phyloP scores from a whole-genome alignment of 2,113 vertebrate species.

The Synodontis membranacea region DNA sequence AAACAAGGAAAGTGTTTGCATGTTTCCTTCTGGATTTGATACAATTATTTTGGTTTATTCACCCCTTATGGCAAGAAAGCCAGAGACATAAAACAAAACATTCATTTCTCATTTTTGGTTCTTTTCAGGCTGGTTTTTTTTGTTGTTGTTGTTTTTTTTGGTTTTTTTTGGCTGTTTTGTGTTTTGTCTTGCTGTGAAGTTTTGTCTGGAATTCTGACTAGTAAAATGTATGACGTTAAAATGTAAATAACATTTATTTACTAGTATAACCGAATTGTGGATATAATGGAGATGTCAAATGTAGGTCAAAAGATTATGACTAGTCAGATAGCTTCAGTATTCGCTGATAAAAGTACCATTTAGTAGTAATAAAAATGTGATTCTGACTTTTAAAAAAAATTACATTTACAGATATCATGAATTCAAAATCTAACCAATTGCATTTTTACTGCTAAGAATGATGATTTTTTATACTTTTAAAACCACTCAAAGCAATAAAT shows the following conservation, averaged over 20 bases:
- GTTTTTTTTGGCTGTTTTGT: background rate
- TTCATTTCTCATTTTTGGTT: background rate
- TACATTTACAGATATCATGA: too few species aligned
- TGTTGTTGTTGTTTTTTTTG: background rate
- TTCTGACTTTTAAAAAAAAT: too few species aligned
- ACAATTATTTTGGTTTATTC: background rate
- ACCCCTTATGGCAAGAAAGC: background rate
- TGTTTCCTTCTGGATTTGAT: background rate
- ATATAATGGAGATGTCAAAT: background rate
- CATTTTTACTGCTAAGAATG: background rate
- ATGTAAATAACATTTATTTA: background rate
- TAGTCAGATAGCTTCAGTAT: background rate
- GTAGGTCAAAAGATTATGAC: background rate
- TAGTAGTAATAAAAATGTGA: background rate
- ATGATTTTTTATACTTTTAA: background rate
- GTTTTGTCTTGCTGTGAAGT: background rate
- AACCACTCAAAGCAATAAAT: background rate
- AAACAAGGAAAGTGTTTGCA: background rate
- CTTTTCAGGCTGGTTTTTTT: background rate
- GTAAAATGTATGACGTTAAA: background rate
- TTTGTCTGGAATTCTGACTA: background rate
- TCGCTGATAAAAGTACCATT: background rate
- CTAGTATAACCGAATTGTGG: background rate
- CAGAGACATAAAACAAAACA: background rate
- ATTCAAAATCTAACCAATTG: background rate